Evolutionary conservation across 1,140 invertebrate genomes (phyloP), one percentile per base, ranked within the genome.

Genomic region (Drosophila ananassae): DNA sequence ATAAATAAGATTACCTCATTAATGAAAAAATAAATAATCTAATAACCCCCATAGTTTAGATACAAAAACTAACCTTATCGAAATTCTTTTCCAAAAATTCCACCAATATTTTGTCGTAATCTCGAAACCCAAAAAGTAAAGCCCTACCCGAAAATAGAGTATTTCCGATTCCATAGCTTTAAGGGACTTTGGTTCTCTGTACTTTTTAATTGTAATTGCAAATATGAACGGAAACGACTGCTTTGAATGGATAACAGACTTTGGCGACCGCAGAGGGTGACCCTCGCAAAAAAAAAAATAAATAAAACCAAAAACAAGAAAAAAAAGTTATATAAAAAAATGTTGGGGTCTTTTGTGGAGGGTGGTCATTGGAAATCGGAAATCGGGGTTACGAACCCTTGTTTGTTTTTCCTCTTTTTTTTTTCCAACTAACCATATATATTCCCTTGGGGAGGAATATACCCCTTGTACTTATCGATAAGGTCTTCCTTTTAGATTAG

Each of bases 121-220:
- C 39, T 41, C 39, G 9, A 37, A 9, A 37, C 2, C 39, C 12
- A 13, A n/a, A n/a, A 47, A 47, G n/a, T 6, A n/a, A 50, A 28
- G 24, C 25, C 10, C 13, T 8, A 17, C 13, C 13, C 13, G 41
- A 17, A 44, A 12, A 32, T 37, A 67, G 64, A 37, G 64, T 47
- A 67, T 64, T 25, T 2, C 0, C 0, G 41, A 12, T 30, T 12
- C 28, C n/a, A 3, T 21, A 8, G 44, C 5, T 47, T 47, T 13
- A 10, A 21, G 17, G 21, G 41, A 39, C 24, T 39, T 48, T 12
- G 22, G 8, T 22, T 7, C 8, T 12, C 12, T 34, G 7, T 47
- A 41, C 5, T 56, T 37, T 81, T 82, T 46, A 75, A 76, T 82
- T 87, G 78, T 82, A 87, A 79, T 87, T 76, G 82, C 82, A 82